Evolutionary conservation across 2,113 vertebrate genomes (phyloP), one percentile per base, ranked within the genome.

Genomic region (Xyliphius kryptos): DNA sequence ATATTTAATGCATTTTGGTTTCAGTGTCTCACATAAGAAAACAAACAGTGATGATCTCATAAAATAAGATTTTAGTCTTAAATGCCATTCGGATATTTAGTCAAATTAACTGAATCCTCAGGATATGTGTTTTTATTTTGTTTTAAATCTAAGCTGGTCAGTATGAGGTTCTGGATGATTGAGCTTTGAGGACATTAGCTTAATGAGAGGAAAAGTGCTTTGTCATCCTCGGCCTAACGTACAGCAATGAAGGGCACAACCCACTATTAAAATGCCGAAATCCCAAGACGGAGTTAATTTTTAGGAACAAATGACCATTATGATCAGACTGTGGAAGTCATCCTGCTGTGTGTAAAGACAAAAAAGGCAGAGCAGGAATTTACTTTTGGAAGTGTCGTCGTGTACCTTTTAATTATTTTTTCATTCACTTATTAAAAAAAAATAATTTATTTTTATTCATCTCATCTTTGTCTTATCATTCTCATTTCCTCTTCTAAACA

Each of bases 221-320:
- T 54, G 64, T 68, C 59, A 32, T 74, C 58, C 59, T 41, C 71
- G 69, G 44, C 61, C 51, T 68, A 44, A 62, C 68, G 26, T 46
- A 19, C 22, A 62, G 57, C 56, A 38, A 40, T 51, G 32, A 68
- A 60, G 58, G 57, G 68, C 46, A 21, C 16, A 57, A 14, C 22
- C 38, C 49, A 55, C 79, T 38, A 81, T 82, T 70, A 77, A 81
- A 70, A 72, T 79, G 80, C 72, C 78, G 79, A 73, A 44, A 63
- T 9, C 55, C 56, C 36, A 65, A 82, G 82, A 86, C 75, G 75
- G 59, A 83, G 80, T 75, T n/a, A 19, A 49, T 19, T 36, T 11
- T 19, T 48, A 66, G 66, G 72, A 56, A 65, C 44, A 74, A 73
- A 41, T 26, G 60, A 77, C 70, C 63, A 68, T 69, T 73, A 74